Percentiles rank a stretch among this genome's conserved stretches.
Evolutionary conservation across 2,113 vertebrate species (phyloP).

Genomic region (Vireo altiloquus): DNA sequence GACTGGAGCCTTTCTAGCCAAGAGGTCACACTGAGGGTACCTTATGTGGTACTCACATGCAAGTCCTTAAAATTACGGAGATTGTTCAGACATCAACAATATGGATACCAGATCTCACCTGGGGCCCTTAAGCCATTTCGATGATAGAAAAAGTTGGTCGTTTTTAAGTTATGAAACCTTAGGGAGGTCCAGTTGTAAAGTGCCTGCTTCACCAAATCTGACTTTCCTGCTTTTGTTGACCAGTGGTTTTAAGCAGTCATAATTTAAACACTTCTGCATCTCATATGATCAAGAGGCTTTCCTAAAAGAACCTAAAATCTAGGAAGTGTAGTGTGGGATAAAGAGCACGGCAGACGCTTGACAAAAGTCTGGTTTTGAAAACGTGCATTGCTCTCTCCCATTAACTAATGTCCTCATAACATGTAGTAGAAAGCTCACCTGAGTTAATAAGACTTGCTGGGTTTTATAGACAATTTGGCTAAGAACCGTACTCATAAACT

Average conservation of each 20-base stretch:
- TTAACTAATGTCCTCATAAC: neutral
- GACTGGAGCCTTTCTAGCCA: neutral
- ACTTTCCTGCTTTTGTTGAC: neutral
- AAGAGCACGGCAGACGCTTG: neutral
- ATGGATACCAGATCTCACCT: neutral
- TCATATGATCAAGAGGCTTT: neutral
- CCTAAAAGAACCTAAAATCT: neutral
- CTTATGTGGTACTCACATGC: accelerated
- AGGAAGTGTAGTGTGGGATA: neutral
- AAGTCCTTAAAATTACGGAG: neutral
- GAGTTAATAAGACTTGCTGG: neutral
- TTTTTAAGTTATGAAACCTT: neutral
- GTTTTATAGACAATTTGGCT: neutral
- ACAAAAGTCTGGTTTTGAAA: neutral
- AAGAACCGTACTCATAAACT: neutral
- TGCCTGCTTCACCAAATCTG: neutral
- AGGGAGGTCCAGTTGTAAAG: neutral
- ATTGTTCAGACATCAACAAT: neutral
- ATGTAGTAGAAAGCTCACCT: neutral
- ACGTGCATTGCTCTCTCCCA: neutral
- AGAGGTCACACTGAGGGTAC: neutral
- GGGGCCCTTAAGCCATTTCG: neutral
- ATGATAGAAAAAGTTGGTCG: neutral
- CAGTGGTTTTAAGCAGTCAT: neutral
- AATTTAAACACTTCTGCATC: neutral